These are phyloP conservation scores for Hetaerina titia DNA, from an alignment of 2,888 invertebrate genomes.

Conservation along the genomic window DNA sequence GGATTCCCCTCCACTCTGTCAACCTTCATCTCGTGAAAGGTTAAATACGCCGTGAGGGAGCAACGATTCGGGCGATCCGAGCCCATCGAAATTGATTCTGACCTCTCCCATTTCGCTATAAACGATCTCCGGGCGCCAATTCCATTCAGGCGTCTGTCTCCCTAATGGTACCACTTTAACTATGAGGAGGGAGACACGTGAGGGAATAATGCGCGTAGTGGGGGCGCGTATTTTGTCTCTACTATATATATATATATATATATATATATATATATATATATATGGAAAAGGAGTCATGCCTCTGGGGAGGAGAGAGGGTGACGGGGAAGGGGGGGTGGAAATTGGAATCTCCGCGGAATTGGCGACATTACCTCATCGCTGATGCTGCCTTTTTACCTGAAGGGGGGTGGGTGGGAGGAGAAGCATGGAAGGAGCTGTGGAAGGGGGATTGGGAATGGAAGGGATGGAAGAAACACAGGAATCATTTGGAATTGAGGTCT, in stretches of 20 bases:
- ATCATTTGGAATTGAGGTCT: conserved; percentile 47
- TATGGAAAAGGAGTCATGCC: not conserved
- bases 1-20: not conserved
- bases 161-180: conserved; percentile 1
- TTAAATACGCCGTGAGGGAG: not conserved
- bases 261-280: no score
- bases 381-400: not conserved
- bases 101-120: not conserved
- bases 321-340: not conserved
- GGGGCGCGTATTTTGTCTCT: conserved; percentile 8
- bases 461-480: conserved; percentile 29
- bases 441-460: not conserved
- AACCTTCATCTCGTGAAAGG: not conserved
- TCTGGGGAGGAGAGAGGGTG: not conserved
- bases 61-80: not conserved
- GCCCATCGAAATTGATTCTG: conserved; percentile 15
- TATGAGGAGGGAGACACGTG: not conserved
- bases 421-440: not conserved
- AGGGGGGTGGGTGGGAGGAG: not conserved
- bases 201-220: not conserved
- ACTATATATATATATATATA: no score
- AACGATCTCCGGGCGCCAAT: not conserved
- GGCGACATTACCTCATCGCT: not conserved
- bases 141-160: not conserved
- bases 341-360: not conserved